Percentiles rank a stretch among this genome's conserved stretches.
These are phyloP conservation scores for Mythimna pallens DNA, from an alignment of 2,888 invertebrate genomes.

Conservation along the genomic window DNA sequence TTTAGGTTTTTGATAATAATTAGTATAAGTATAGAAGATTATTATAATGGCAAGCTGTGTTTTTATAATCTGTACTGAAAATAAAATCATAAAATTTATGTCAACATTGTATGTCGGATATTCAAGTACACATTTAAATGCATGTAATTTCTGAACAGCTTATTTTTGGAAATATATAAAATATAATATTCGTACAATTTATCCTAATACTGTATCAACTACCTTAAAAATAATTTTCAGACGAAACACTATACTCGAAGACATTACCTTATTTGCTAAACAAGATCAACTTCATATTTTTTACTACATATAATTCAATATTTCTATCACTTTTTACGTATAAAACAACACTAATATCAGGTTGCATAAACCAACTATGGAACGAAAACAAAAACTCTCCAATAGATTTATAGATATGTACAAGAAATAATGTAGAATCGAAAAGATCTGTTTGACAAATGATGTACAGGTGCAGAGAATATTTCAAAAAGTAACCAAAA, in stretches of 20 bases:
- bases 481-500: no score
- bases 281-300: neutral
- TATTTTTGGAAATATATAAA: neutral
- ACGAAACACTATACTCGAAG: constrained; percentile 3
- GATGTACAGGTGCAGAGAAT: neutral
- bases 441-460: neutral
- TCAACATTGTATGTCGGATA: neutral
- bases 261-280: constrained; percentile 5
- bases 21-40: no score
- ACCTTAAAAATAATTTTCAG: constrained; percentile 14
- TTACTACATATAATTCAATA: constrained; percentile 7
- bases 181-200: constrained; percentile 16
- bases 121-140: constrained; percentile 11
- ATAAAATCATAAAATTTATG: neutral
- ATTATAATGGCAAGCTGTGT: constrained; percentile 32
- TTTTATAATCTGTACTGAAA: constrained; percentile 1
- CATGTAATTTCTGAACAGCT: constrained; percentile 2
- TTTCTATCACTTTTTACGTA: constrained; percentile 2
- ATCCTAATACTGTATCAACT: constrained; percentile 14
- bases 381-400: no score
- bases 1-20: no score
- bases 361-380: neutral
- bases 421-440: neutral
- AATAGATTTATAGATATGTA: no score
- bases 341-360: neutral